phyloP scores from a whole-genome alignment of 2,113 vertebrate genomes.

The Tychaedon coryphoeus region DNA sequence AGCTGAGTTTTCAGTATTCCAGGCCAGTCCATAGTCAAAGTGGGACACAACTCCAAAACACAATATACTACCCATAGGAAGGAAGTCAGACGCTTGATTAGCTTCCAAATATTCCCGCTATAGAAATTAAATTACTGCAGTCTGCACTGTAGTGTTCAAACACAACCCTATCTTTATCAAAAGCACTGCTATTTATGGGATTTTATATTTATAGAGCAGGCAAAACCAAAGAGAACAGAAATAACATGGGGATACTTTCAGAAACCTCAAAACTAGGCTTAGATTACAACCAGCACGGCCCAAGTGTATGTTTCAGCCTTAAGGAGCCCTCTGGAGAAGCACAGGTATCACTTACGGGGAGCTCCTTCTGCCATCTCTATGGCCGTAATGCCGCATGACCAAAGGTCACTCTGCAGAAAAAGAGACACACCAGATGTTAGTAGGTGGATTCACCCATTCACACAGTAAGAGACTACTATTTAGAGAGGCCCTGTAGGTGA shows the following conservation, averaged over 20 bases:
- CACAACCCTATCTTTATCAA: not conserved
- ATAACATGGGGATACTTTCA: conserved; percentile 4
- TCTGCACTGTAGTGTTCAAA: not conserved
- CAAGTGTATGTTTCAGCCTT: not conserved
- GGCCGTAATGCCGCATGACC: conserved; percentile 98
- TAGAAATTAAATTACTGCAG: not conserved
- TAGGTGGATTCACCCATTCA: conserved; percentile 17
- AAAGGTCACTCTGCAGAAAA: conserved; percentile 91
- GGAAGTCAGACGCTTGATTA: not conserved
- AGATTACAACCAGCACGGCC: conserved; percentile 9
- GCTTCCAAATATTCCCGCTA: not conserved
- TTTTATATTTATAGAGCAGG: conserved; percentile 37
- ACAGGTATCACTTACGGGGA: conserved; percentile 85
- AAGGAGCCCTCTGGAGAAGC: not conserved
- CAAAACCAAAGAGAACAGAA: conserved; percentile 29
- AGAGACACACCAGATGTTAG: conserved; percentile 59
- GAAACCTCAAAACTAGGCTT: conserved; percentile 23
- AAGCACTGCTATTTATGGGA: conserved; percentile 15
- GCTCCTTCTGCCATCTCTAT: conserved; percentile 99
- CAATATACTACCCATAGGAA: conserved; percentile 14
- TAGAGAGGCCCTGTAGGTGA: conserved; percentile 37
- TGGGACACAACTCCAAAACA: not conserved
- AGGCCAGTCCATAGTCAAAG: not conserved
- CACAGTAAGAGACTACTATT: not conserved
- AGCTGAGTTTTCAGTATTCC: not conserved